phyloP scores from a whole-genome alignment of 1,140 invertebrate species.

The Triops cancriformis region DNA sequence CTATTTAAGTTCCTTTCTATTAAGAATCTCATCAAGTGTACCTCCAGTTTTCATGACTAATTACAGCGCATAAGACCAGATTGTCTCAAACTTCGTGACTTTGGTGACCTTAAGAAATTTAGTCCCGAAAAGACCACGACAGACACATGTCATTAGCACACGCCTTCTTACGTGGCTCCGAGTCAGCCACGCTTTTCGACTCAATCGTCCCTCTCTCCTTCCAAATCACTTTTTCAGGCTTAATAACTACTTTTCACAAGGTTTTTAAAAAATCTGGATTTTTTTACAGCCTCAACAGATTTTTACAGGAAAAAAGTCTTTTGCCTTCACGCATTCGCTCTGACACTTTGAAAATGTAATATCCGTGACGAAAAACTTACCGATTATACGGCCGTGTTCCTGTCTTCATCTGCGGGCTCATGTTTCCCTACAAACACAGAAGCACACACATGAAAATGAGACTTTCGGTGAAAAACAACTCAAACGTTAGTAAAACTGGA shows the following conservation, averaged over 20 bases:
- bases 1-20: no score
- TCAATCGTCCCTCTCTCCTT: neutral
- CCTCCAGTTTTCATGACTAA: no score
- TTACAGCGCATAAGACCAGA: no score
- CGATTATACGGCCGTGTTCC: neutral
- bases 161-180: neutral
- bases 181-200: neutral
- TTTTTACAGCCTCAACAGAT: neutral
- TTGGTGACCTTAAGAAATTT: neutral
- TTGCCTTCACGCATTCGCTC: neutral
- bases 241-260: neutral
- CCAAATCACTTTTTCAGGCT: no score
- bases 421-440: neutral
- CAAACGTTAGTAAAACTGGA: neutral
- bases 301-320: neutral
- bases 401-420: neutral
- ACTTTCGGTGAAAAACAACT: neutral
- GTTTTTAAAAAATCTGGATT: neutral
- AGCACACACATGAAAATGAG: neutral
- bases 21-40: no score
- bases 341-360: neutral
- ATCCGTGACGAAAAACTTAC: conserved; percentile 6
- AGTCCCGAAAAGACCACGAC: neutral
- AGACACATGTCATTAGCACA: neutral
- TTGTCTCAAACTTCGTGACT: neutral